Base-by-base conservation (phyloP, 2,888 invertebrate species). In the Malthinus seriepunctatus region DNA sequence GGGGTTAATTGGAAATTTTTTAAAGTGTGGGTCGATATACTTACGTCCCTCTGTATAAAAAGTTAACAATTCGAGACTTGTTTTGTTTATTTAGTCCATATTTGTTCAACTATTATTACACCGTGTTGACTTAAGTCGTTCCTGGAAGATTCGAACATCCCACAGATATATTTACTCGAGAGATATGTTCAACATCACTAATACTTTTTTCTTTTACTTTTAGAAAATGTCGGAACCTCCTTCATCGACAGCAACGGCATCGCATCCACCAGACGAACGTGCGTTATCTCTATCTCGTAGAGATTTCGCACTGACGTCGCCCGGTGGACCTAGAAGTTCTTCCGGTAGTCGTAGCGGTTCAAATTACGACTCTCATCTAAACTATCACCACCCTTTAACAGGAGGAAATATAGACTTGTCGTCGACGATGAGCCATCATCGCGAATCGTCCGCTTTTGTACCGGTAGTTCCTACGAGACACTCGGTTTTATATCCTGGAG, bases 361-460 rank as follows among this genome's bases (percentile, higher is more conserved):
- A 65, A 88, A 85, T 65, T 88, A 88, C 56, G 84, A 87, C 8
- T 84, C 87, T 63, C 81, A 83, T 10, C 66, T 87, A 64, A 84
- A 86, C 34, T 89, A 88, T 71, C 88, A 88, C 66, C 86, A 88
- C 66, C 88, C 87, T 71, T 78, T 85, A 69, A 32, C 46, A 14
- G 11, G 52, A 11, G 32, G 48, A n/a, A 56, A 77, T 82, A 81
- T 79, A 79, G 75, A 76, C 60, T 69, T 75, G 33, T 39, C 61
- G 9, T 39, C 47, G 2, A 49, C 68, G 14, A 75, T 75, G 73
- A 67, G 71, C 61, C 81, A 81, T 50, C 90, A 90, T 74, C 83
- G 91, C 39, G 91, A 91, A 78, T 86, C 89, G 7, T 93, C 92
- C 9, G 93, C 93, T 1, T 93, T 93, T 77, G 92, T 93, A 50